Conservation (phyloP, 1,140 invertebrate genomes). For the Homarus americanus region DNA sequence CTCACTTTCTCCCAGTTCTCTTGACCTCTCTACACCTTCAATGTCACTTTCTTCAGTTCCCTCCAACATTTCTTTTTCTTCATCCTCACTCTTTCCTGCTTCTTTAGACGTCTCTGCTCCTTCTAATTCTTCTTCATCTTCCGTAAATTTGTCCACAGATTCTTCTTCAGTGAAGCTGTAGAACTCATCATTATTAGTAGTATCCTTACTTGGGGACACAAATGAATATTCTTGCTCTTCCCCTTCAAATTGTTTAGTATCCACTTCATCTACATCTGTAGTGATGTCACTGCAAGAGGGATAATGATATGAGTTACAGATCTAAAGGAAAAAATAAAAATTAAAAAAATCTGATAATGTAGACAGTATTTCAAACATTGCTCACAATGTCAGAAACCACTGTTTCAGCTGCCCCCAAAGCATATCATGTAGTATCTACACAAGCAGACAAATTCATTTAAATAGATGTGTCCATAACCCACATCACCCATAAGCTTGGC, state of each 20-base stretch:
- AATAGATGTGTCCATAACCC: background rate
- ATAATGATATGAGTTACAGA: background rate
- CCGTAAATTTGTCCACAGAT: background rate
- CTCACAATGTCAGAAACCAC: background rate
- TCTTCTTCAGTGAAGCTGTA: constrained; percentile 48
- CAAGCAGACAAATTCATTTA: background rate
- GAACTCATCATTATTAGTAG: constrained; percentile 9
- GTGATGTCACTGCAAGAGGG: background rate
- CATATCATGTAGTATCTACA: background rate
- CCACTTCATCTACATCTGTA: background rate
- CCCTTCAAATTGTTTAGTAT: background rate
- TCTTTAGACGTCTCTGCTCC: background rate
- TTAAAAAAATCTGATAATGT: background rate
- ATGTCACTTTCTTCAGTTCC: background rate
- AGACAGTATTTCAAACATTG: background rate
- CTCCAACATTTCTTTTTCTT: background rate
- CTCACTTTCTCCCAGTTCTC: constrained; percentile 22
- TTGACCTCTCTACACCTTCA: constrained; percentile 2
- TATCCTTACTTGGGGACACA: constrained; percentile 7
- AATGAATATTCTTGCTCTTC: background rate
- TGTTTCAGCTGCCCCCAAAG: too few relatives aligned
- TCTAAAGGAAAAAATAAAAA: too few relatives aligned
- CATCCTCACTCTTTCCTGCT: background rate
- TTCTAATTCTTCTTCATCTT: background rate
- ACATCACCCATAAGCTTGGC: background rate